Percentiles rank a stretch among this genome's conserved stretches.
Conservation (phyloP, 2,888 invertebrate species). For the Parnassius mnemosyne region DNA sequence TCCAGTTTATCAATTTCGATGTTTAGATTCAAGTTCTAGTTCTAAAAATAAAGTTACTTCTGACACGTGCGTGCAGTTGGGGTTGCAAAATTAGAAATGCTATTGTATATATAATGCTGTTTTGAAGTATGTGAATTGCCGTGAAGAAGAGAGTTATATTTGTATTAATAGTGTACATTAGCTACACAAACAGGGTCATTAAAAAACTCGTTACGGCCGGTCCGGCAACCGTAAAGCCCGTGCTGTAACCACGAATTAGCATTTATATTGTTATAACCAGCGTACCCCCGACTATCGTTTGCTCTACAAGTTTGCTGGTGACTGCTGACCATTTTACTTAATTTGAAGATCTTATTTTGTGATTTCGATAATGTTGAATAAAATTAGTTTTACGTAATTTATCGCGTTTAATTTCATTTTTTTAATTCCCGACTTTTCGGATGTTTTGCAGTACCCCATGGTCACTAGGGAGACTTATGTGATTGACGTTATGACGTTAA, state of each 20-base stretch:
- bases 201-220: slow-evolving; percentile 12
- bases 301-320: neutral
- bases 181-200: slow-evolving; percentile 6
- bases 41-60: too few species aligned
- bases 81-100: too few species aligned
- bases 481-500: too few species aligned
- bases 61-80: too few species aligned
- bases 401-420: too few species aligned
- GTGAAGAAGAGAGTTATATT: neutral
- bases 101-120: too few species aligned
- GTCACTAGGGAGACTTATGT: too few species aligned
- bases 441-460: too few species aligned
- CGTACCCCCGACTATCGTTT: slow-evolving; percentile 1
- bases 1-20: neutral
- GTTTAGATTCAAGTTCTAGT: neutral
- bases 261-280: slow-evolving; percentile 16
- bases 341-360: neutral
- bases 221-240: slow-evolving; percentile 2
- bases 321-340: neutral
- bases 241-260: slow-evolving; percentile 11
- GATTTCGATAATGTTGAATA: too few species aligned
- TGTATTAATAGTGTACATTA: slow-evolving; percentile 1
- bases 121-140: too few species aligned
- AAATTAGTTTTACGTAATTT: too few species aligned
- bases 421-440: too few species aligned